These are phyloP conservation scores for Stegodyphus dumicola DNA, from an alignment of 1,140 invertebrate genomes.

Conservation along the genomic window DNA sequence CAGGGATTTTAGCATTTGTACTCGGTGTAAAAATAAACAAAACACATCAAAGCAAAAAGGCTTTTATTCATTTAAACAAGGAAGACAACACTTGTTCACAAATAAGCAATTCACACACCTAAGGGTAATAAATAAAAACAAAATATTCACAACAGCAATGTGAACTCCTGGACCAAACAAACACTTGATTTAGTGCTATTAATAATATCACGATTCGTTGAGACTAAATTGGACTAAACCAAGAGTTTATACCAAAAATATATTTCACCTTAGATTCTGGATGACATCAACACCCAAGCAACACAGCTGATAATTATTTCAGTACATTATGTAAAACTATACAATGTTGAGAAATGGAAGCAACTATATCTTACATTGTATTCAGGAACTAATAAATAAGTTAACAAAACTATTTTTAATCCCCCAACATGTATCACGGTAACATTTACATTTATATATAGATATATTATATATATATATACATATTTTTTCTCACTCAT, in stretches of 20 bases:
- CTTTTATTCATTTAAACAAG: conserved; percentile 56
- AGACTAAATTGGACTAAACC: conserved; percentile 47
- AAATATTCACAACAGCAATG: conserved; percentile 22
- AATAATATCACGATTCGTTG: conserved; percentile 23
- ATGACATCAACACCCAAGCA: not conserved
- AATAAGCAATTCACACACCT: conserved; percentile 58
- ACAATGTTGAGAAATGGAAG: conserved; percentile 4
- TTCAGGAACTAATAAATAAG: conserved; percentile 43
- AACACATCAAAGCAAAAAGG: conserved; percentile 45
- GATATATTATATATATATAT: conserved; percentile 31
- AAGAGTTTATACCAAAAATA: conserved; percentile 61
- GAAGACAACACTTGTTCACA: conserved; percentile 57
- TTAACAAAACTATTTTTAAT: conserved; percentile 31
- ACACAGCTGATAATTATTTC: conserved; percentile 9
- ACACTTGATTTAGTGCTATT: not conserved
- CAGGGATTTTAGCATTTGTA: too few species aligned
- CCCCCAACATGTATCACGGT: conserved; percentile 26
- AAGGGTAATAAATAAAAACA: conserved; percentile 58
- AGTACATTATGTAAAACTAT: conserved; percentile 12
- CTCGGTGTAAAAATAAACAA: not conserved
- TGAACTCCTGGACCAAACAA: conserved; percentile 21
- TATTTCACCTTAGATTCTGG: conserved; percentile 10
- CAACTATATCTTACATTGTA: not conserved
- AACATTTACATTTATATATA: conserved; percentile 13
- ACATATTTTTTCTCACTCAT: conserved; percentile 37